These are phyloP conservation scores for Uria aalge DNA, from an alignment of 2,113 vertebrate species.

Conservation along the genomic window DNA sequence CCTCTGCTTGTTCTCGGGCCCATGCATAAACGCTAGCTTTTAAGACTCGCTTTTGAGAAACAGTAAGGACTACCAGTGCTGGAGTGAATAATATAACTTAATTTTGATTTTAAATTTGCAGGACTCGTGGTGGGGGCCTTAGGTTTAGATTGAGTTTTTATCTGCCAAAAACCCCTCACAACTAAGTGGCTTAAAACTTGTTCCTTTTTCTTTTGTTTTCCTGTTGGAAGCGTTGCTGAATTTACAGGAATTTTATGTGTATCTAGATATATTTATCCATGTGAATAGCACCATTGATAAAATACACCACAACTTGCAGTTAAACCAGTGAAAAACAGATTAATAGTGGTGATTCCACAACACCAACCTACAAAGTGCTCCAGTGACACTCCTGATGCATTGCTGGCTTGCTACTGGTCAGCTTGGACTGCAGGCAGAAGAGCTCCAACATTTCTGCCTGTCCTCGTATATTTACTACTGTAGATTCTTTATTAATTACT, in stretches of 20 bases:
- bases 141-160: neutral
- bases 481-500: neutral
- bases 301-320: neutral
- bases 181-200: neutral
- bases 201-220: neutral
- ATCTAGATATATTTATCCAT: neutral
- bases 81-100: neutral
- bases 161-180: neutral
- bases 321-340: neutral
- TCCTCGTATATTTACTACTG: neutral
- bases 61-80: neutral
- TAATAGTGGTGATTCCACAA: neutral
- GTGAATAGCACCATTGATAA: neutral
- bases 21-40: neutral
- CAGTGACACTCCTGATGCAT: neutral
- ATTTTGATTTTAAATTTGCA: neutral
- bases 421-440: neutral
- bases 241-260: neutral
- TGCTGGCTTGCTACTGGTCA: neutral
- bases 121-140: neutral
- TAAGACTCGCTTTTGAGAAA: neutral
- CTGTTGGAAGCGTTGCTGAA: neutral
- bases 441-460: neutral
- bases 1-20: neutral
- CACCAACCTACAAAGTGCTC: neutral